These are phyloP conservation scores for Smittia sp. DNA, from an alignment of 2,888 invertebrate genomes.

Conservation along the genomic window DNA sequence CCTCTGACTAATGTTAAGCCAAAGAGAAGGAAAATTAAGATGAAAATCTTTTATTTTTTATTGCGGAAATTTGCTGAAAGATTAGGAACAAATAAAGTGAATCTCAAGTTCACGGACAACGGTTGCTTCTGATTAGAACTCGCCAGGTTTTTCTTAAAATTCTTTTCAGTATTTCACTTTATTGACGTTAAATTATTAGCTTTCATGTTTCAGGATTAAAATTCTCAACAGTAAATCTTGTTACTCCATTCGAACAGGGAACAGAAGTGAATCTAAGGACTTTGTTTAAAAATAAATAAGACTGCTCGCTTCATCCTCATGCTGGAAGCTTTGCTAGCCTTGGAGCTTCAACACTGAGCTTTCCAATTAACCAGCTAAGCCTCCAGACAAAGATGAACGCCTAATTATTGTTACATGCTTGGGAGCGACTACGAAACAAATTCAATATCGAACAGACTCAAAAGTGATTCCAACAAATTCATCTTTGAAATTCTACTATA, in stretches of 20 bases:
- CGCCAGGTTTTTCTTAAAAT: not conserved
- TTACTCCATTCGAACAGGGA: not conserved
- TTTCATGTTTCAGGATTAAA: not conserved
- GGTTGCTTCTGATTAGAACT: constrained; percentile 1
- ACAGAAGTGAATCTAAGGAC: too few species aligned
- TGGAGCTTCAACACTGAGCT: too few species aligned
- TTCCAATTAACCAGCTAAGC: not conserved
- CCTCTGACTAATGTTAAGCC: constrained; percentile 5
- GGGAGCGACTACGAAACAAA: not conserved
- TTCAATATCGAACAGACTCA: not conserved
- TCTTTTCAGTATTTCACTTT: not conserved
- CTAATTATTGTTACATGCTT: not conserved
- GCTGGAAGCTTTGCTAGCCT: too few species aligned
- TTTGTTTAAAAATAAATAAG: not conserved
- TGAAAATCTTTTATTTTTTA: constrained; percentile 20
- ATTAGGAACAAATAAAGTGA: not conserved
- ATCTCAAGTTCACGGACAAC: not conserved
- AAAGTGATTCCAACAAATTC: not conserved
- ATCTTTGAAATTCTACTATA: not conserved
- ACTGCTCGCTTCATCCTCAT: not conserved
- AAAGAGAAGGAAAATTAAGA: constrained; percentile 14
- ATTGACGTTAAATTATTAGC: not conserved
- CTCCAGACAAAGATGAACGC: not conserved
- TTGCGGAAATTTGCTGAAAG: constrained; percentile 22
- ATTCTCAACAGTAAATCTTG: not conserved